Evolutionary conservation across 1,140 invertebrate genomes (phyloP).

Genomic region (Trichonephila clavipes): DNA sequence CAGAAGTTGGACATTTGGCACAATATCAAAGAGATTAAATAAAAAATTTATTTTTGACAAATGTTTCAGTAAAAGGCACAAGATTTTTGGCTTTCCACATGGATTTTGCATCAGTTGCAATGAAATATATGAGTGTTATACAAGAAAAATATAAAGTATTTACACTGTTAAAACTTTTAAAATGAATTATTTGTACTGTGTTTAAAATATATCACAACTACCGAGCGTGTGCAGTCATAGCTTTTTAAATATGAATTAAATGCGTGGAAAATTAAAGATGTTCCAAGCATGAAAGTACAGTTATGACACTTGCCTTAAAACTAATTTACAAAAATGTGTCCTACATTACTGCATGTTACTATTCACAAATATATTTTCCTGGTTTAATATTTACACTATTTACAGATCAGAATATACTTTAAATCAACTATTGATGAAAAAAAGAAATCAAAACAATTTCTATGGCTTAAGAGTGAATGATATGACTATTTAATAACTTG

Average conservation of each 20-base stretch:
- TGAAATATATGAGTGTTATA: background rate
- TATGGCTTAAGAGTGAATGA: background rate
- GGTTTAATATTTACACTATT: background rate
- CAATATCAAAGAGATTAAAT: conserved; percentile 1
- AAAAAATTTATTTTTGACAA: background rate
- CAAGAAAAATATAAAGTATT: conserved; percentile 1
- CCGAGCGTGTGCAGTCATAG: background rate
- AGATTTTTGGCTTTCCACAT: conserved; percentile 40
- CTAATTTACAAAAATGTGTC: background rate
- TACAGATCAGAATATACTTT: background rate
- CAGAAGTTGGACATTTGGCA: conserved; percentile 23
- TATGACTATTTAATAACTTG: background rate
- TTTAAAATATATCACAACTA: conserved; percentile 41
- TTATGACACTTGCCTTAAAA: background rate
- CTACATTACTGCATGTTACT: conserved; percentile 1
- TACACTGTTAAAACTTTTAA: conserved; percentile 22
- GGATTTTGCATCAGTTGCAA: conserved; percentile 3
- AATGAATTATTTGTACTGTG: conserved; percentile 23
- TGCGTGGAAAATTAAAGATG: conserved; percentile 1
- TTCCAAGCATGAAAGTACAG: background rate
- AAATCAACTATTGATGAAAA: background rate
- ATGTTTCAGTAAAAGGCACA: conserved; percentile 45
- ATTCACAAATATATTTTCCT: background rate
- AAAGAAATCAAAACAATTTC: background rate
- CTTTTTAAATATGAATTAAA: conserved; percentile 13